These are phyloP conservation scores for Girardia tigrina DNA, from an alignment of 2,888 invertebrate genomes.

Conservation along the genomic window DNA sequence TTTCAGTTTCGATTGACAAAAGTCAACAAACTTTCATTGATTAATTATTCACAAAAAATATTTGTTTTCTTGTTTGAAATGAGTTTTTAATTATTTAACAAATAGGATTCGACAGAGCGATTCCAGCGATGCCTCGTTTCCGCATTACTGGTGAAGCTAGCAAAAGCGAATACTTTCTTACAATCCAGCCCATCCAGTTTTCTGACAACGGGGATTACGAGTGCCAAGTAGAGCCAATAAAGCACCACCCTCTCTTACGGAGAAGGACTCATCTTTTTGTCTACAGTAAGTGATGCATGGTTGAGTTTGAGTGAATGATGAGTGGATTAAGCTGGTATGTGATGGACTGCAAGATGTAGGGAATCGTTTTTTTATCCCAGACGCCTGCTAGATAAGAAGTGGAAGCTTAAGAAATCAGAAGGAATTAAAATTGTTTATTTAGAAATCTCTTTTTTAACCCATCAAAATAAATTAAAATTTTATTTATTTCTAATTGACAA, in stretches of 20 bases:
- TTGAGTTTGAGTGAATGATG: conserved; percentile 12
- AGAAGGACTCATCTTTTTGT: conserved; percentile 15
- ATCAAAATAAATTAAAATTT: not conserved
- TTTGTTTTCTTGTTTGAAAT: not conserved
- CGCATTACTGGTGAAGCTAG: conserved; percentile 4
- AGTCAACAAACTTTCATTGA: too few species aligned
- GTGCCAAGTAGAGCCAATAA: conserved; percentile 14
- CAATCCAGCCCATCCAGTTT: conserved; percentile 3
- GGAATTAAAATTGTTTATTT: not conserved
- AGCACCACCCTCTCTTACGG: not conserved
- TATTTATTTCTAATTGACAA: too few species aligned
- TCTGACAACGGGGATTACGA: conserved; percentile 23
- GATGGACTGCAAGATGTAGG: not conserved
- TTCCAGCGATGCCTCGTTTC: not conserved
- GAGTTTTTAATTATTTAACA: not conserved
- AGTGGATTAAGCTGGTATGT: conserved; percentile 16
- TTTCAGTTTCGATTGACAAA: too few species aligned
- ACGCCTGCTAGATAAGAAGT: not conserved
- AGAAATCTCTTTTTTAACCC: too few species aligned
- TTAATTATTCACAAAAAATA: not conserved
- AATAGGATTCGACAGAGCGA: conserved; percentile 15
- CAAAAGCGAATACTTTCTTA: conserved; percentile 15
- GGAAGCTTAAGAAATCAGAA: not conserved
- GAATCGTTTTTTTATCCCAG: not conserved
- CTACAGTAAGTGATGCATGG: conserved; percentile 23